Conservation (phyloP, 2,797 vertebrate species). For the Apogon hyalosoma region DNA sequence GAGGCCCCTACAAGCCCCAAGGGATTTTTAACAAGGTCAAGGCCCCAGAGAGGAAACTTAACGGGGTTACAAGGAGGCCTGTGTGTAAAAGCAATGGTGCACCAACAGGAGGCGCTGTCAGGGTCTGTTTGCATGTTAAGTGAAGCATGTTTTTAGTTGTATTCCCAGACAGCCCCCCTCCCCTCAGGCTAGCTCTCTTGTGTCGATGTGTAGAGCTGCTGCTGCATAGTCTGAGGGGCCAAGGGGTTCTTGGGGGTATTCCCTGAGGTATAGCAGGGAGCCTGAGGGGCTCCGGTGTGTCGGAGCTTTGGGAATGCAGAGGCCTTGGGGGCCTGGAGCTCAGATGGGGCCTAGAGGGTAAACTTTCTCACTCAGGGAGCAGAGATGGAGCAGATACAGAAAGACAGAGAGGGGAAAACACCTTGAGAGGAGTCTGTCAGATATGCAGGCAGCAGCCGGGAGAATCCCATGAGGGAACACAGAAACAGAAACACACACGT, state of each 20-base stretch:
- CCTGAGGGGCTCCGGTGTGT: constrained; percentile 77
- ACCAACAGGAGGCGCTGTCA: constrained; percentile 77
- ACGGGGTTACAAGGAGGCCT: constrained; percentile 62
- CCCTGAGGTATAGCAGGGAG: constrained; percentile 76
- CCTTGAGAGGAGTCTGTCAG: constrained; percentile 81
- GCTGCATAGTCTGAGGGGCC: constrained; percentile 79
- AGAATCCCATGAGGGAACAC: constrained; percentile 71
- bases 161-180: constrained; percentile 77
- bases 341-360: constrained; percentile 82
- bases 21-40: constrained; percentile 79
- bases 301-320: constrained; percentile 79
- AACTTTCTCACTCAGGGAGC: constrained; percentile 79
- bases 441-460: constrained; percentile 74
- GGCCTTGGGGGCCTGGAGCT: constrained; percentile 82
- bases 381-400: constrained; percentile 72
- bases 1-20: constrained; percentile 61
- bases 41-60: constrained; percentile 72
- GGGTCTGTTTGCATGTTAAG: constrained; percentile 54
- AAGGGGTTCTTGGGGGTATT: constrained; percentile 79
- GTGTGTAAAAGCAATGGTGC: constrained; percentile 56
- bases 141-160: constrained; percentile 78
- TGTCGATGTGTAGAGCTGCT: constrained; percentile 73
- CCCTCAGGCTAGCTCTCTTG: constrained; percentile 69
- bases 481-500: constrained; percentile 50
- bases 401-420: constrained; percentile 75